These are phyloP conservation scores for Netelia melanura DNA, from an alignment of 2,888 invertebrate genomes.

Conservation along the genomic window DNA sequence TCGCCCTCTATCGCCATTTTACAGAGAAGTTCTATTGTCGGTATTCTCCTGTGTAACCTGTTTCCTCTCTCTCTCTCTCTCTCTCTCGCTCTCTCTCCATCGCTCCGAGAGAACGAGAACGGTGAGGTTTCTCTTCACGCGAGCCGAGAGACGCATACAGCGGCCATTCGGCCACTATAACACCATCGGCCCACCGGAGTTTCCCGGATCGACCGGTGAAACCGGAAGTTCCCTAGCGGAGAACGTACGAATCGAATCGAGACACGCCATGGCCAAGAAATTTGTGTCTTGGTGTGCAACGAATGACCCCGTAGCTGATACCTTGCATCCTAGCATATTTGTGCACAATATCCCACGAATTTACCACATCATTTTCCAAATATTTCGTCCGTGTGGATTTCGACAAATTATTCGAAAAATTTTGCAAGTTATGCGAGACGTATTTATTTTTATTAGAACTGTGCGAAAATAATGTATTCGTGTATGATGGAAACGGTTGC, in stretches of 20 bases:
- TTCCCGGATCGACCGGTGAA: conserved; percentile 41
- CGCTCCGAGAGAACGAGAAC: not conserved
- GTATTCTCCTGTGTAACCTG: not conserved
- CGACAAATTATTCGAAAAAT: too few species aligned
- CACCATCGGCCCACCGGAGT: conserved; percentile 13
- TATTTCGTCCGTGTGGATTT: too few species aligned
- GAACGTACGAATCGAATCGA: not conserved
- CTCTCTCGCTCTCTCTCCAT: not conserved
- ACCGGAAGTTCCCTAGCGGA: conserved; percentile 21
- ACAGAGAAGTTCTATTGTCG: not conserved
- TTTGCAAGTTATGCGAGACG: not conserved
- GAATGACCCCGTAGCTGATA: not conserved
- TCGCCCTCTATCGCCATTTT: not conserved
- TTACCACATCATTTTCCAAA: too few species aligned
- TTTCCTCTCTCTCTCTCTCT: not conserved
- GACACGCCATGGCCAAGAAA: not conserved
- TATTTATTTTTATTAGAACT: not conserved
- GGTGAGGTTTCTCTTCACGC: not conserved
- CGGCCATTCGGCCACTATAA: conserved; percentile 32
- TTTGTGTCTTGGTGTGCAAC: not conserved
- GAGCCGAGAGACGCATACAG: not conserved
- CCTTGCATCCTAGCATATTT: not conserved
- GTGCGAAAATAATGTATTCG: not conserved
- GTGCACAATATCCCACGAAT: not conserved
- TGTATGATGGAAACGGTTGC: too few species aligned